Conservation (phyloP, 2,888 invertebrate genomes). For the Agapetus fuscipes region DNA sequence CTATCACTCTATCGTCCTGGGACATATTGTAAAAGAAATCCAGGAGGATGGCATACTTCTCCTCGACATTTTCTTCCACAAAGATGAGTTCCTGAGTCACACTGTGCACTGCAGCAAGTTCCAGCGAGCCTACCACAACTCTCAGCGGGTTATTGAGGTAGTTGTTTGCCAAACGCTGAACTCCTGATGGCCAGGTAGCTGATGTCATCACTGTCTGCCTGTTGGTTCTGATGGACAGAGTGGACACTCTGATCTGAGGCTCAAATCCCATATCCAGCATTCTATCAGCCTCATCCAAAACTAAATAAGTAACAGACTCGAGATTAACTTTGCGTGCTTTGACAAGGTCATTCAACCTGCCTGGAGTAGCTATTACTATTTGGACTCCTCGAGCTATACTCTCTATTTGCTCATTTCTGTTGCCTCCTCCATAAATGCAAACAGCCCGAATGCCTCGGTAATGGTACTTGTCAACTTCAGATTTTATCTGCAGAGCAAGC, state of each 20-base stretch:
- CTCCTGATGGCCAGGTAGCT: conserved; percentile 91
- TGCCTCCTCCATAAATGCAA: conserved; percentile 88
- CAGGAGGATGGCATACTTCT: conserved; percentile 56
- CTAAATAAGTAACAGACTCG: conserved; percentile 73
- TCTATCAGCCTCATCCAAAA: conserved; percentile 86
- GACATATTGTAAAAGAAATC: conserved; percentile 63
- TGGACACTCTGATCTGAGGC: conserved; percentile 75
- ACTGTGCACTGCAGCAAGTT: conserved; percentile 82
- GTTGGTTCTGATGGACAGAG: conserved; percentile 75
- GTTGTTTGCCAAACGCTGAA: conserved; percentile 71
- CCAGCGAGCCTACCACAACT: conserved; percentile 79
- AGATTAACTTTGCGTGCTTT: conserved; percentile 62
- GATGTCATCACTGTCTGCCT: conserved; percentile 95
- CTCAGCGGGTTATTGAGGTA: conserved; percentile 88
- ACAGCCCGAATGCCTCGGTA: conserved; percentile 82
- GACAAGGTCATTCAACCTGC: conserved; percentile 84
- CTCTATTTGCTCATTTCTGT: conserved; percentile 68
- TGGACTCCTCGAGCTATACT: conserved; percentile 72
- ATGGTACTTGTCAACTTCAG: conserved; percentile 80
- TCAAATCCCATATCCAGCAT: conserved; percentile 86
- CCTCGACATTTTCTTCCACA: conserved; percentile 48
- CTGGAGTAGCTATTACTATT: conserved; percentile 93
- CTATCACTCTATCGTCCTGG: conserved; percentile 72
- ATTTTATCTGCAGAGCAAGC: conserved; percentile 85
- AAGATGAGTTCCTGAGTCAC: conserved; percentile 75